Evolutionary conservation across 2,797 vertebrate species (phyloP), one percentile per base, ranked within the genome.

Genomic region (Fistularia tabacaria): DNA sequence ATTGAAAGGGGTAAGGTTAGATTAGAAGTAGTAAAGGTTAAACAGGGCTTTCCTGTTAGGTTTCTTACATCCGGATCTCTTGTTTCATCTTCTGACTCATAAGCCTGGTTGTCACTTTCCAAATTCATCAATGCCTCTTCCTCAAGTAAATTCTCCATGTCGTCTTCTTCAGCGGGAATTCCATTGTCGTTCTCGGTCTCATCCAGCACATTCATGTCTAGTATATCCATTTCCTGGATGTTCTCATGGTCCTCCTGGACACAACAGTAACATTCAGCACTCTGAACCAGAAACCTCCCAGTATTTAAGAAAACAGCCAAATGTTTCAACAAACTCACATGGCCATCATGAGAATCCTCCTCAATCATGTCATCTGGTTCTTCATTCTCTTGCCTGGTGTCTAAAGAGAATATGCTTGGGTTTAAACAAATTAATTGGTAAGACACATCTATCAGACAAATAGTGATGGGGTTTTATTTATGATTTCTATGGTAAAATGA

Each of bases 151-250:
- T 89, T 87, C 7, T 87, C 86, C 1, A 82, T 63, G 40, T 91
- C 86, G 8, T 88, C 85, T 0, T 93, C 91, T 51, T 91, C 91
- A 0, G 87, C 79, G 0, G 84, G 87, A 49, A 88, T 83, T 54
- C 90, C 89, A 9, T 90, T 91, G 66, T 94, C 93, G 6, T 93
- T 93, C 44, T 94, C 93, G 0, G 92, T 91, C 64, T 95, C 93
- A 47, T 94, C 94, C 63, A 95, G 74, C 53, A 95, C 82, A 7
- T 91, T 94, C 83, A 95, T 94, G 69, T 95, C 93, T 72, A 94
- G 87, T 85, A 94, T 92, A 84, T 94, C 93, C 87, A 95, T 92
- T 47, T 92, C 92, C 78, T 92, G 93, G 80, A 95, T 88, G 77
- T 76, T 93, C 62, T 95, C 94, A 8, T 90, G 85, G 37, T 90